Evolutionary conservation across 2,888 invertebrate genomes (phyloP).

Genomic region (Synanthedon formicaeformis): DNA sequence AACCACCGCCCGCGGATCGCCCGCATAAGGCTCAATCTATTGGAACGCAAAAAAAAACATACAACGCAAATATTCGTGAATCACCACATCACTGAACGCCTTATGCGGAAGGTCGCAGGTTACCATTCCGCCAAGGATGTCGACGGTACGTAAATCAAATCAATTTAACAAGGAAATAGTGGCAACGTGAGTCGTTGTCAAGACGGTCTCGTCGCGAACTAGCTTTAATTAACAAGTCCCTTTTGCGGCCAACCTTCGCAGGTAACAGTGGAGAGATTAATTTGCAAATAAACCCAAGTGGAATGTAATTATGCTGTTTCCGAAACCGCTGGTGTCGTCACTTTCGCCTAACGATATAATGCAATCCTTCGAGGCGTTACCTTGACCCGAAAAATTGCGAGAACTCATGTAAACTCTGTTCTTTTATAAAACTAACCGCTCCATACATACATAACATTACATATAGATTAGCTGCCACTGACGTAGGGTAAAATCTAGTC

Average conservation of each 20-base stretch:
- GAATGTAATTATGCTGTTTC: neutral
- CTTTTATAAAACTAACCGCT: no score
- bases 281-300: neutral
- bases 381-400: constrained; percentile 9
- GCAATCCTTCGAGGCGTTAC: constrained; percentile 1
- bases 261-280: constrained; percentile 22
- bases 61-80: constrained; percentile 37
- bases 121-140: constrained; percentile 37
- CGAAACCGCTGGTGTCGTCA: neutral
- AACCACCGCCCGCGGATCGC: constrained; percentile 18
- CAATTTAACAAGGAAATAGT: constrained; percentile 37
- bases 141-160: constrained; percentile 47
- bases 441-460: no score
- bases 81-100: constrained; percentile 31
- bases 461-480: neutral
- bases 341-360: neutral
- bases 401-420: no score
- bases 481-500: constrained; percentile 4
- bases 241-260: constrained; percentile 39
- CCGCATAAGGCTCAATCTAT: constrained; percentile 30
- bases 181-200: constrained; percentile 10
- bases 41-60: constrained; percentile 25
- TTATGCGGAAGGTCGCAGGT: constrained; percentile 51
- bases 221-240: constrained; percentile 48
- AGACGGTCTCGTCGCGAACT: constrained; percentile 21